Evolutionary conservation across 2,113 vertebrate genomes (phyloP), one percentile per base, ranked within the genome.

Genomic region (Actenoides lindsayi): DNA sequence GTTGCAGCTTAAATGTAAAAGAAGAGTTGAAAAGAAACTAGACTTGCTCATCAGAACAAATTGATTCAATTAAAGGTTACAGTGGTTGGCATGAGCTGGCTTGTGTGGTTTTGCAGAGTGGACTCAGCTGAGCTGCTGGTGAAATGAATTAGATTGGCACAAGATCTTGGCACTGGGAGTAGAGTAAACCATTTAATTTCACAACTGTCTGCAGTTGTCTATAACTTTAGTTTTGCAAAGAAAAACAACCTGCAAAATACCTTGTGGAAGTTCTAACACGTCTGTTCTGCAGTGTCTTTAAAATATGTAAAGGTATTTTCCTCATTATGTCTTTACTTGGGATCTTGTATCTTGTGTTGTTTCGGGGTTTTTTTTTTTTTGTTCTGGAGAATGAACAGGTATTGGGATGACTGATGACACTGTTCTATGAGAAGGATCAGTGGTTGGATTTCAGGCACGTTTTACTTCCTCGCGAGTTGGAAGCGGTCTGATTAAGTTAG

Each of bases 61-160:
- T 90, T 96, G 53, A 41, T 79, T 95, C 87, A 53, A 35, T 96
- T 91, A 91, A 82, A 79, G 41, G 30, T 79, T 94, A 8, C 13
- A 41, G 35, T 33, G 56, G 11, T 60, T 95, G 81, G 19, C 37
- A 30, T 57, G 78, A 62, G 37, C 44, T 89, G 62, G 24, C 67
- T 71, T 48, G 30, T 77, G 46, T 79, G 75, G 48, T 87, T 93
- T 91, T 93, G 24, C 44, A 63, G 74, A 75, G 37, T 73, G 81
- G 87, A 93, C 57, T 93, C 57, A 69, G 39, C 60, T 80, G 80
- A 91, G 60, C 60, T 91, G 69, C 48, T 84, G 51, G 57, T 78
- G 83, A 56, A 77, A 84, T 0, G 9, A 75, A 60, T 89, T 54
- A 68, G 64, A 84, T 37, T 74, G 65, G 70, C 11, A 11, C 42